Conservation (phyloP, 2,113 vertebrate species). For the Oreochromis tanganicae region DNA sequence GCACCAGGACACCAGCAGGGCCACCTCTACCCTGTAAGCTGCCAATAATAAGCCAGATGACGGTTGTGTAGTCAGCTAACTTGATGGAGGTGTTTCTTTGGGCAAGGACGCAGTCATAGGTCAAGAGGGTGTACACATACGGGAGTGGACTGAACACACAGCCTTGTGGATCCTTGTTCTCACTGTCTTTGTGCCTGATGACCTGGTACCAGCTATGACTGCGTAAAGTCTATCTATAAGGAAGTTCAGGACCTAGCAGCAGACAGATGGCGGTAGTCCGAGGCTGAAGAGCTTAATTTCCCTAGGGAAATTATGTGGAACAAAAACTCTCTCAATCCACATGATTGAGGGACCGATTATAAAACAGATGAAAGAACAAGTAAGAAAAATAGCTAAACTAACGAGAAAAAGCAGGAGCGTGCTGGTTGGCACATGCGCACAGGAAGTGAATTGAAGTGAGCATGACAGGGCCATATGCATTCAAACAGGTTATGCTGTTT, state of each 20-base stretch:
- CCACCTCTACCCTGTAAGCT: background rate
- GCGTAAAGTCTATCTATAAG: background rate
- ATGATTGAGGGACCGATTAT: background rate
- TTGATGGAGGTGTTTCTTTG: background rate
- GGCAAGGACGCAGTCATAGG: rapidly evolving
- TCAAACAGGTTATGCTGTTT: background rate
- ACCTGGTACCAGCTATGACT: background rate
- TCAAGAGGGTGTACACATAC: rapidly evolving
- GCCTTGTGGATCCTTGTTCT: background rate
- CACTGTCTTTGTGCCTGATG: background rate
- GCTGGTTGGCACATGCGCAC: rapidly evolving
- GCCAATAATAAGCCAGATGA: background rate
- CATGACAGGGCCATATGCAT: background rate
- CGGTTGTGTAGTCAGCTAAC: rapidly evolving
- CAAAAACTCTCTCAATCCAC: background rate
- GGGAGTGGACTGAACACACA: background rate
- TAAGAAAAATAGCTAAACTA: background rate
- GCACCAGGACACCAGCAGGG: background rate
- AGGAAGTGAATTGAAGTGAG: background rate
- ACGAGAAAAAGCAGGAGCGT: rapidly evolving
- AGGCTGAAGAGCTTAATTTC: rapidly evolving
- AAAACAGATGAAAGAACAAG: background rate
- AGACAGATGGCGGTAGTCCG: rapidly evolving
- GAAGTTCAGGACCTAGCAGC: background rate
- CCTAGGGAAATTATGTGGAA: background rate